Evolutionary conservation across 2,113 vertebrate genomes (phyloP).

Genomic region (Grallaria varia): DNA sequence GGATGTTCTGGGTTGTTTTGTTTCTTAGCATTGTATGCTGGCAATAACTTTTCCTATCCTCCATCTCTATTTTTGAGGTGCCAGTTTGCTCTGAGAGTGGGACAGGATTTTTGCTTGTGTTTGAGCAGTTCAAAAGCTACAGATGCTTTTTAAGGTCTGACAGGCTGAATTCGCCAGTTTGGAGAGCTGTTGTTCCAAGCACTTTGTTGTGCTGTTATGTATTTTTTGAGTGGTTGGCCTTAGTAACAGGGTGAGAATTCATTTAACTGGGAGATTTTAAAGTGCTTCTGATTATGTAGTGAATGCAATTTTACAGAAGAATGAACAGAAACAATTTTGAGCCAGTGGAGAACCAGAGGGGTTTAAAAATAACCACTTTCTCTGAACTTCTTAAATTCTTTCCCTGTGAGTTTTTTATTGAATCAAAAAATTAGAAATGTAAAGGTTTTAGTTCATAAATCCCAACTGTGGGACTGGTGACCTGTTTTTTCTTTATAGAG

Average conservation of each 20-base stretch:
- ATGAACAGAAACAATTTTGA: not conserved
- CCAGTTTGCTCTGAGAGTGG: not conserved
- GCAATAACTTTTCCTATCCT: not conserved
- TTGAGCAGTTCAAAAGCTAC: not conserved
- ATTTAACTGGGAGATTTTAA: not conserved
- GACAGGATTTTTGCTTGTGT: not conserved
- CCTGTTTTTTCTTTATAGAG: not conserved
- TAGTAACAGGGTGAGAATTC: not conserved
- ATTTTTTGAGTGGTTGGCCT: not conserved
- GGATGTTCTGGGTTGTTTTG: not conserved
- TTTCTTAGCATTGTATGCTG: not conserved
- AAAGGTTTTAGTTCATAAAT: not conserved
- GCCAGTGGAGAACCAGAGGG: not conserved
- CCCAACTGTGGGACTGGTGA: not conserved
- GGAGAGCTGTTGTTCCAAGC: not conserved
- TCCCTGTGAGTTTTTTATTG: not conserved
- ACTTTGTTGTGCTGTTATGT: not conserved
- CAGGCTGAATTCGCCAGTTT: not conserved
- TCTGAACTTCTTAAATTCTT: not conserved
- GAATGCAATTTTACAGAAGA: not conserved
- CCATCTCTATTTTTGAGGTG: not conserved
- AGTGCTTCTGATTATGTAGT: not conserved
- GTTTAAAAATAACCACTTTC: not conserved
- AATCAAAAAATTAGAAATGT: not conserved
- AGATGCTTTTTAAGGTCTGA: not conserved